Conservation (phyloP, 2,888 invertebrate genomes). For the Blomia tropicalis region DNA sequence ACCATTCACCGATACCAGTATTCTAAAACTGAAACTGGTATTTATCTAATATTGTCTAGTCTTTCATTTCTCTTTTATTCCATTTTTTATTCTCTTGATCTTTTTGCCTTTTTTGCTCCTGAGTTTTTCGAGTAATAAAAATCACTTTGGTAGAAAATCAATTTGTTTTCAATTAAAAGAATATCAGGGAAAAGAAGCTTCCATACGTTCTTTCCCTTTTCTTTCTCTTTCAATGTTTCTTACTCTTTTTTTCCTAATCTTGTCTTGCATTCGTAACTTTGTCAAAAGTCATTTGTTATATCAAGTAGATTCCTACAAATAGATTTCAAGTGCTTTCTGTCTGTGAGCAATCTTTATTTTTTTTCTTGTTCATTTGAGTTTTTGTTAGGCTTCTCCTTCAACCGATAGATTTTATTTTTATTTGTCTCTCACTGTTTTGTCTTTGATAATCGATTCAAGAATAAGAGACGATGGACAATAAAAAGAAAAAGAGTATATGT, state of each 20-base stretch:
- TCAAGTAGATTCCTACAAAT: not conserved
- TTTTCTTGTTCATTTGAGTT: not conserved
- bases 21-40: no score
- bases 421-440: constrained; percentile 1
- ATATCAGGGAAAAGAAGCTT: no score
- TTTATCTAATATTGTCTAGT: no score
- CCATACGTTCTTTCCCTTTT: no score
- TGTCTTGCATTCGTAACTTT: constrained; percentile 9
- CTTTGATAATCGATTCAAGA: constrained; percentile 5
- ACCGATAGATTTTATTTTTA: not conserved
- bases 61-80: no score
- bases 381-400: not conserved
- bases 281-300: constrained; percentile 15
- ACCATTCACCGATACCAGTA: no score
- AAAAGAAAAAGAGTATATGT: not conserved
- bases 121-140: no score
- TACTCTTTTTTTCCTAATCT: no score
- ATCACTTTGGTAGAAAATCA: not conserved
- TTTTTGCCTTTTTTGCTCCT: no score
- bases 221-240: no score
- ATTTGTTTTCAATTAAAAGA: constrained; percentile 11
- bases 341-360: not conserved
- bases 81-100: no score
- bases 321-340: not conserved
- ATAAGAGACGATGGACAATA: not conserved